These are phyloP conservation scores for Orthonyx spaldingii DNA, from an alignment of 2,113 vertebrate genomes.

Conservation along the genomic window DNA sequence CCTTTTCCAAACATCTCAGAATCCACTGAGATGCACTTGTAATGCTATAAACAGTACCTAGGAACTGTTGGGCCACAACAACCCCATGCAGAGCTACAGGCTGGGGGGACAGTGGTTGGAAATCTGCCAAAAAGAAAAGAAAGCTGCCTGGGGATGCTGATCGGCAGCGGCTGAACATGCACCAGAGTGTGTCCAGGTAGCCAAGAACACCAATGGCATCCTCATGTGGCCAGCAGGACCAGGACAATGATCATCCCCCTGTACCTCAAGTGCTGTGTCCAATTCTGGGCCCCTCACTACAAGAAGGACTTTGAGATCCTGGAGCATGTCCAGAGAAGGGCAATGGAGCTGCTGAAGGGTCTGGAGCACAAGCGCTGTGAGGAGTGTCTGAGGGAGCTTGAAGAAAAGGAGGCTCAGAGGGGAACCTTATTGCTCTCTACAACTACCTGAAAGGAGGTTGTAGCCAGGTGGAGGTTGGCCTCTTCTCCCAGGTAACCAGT, in stretches of 20 bases:
- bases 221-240: not conserved
- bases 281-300: not conserved
- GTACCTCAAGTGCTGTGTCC: too few relatives aligned
- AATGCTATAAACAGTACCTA: not conserved
- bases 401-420: not conserved
- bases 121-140: not conserved
- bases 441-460: not conserved
- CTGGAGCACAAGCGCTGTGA: not conserved
- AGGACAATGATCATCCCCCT: too few relatives aligned
- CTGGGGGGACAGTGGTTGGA: not conserved
- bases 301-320: not conserved
- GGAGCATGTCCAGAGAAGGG: not conserved
- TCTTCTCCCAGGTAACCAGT: not conserved
- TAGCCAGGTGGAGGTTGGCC: too few relatives aligned
- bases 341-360: not conserved
- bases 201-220: not conserved
- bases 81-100: too few relatives aligned
- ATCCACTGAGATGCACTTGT: not conserved
- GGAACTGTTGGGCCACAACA: not conserved
- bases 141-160: not conserved
- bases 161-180: not conserved
- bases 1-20: not conserved
- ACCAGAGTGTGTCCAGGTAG: not conserved
- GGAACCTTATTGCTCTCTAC: not conserved
- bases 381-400: not conserved